Evolutionary conservation across 53 echinoderm and acorn worm genomes (phyloP), one percentile per base, ranked within the genome.

Genomic region (Holothuria leucospilota): DNA sequence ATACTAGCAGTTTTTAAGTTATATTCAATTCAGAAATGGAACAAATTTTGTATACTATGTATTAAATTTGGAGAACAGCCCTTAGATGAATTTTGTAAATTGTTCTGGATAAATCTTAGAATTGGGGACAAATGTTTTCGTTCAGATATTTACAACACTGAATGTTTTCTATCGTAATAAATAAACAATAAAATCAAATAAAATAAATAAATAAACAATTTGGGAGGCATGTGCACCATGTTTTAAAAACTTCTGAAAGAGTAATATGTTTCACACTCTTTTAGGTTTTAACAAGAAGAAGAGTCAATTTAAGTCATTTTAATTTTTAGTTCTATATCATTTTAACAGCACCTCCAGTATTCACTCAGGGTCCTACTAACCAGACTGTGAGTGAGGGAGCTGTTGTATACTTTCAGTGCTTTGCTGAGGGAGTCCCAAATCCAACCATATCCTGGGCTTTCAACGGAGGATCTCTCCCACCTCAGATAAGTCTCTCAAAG

Each of bases 381-480:
- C 86, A 93, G 59, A 98, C 95, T 0, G 98, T 90, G 41, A 88
- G 90, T 59, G 86, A 98, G 82, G 89, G 90, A 20, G 89, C 90
- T 46, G 90, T 95, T 5, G 93, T 95, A 20, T 82, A 69, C 85
- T 95, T 98, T 69, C 82, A 86, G 27, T 98, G 98, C 71, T 71
- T 91, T n/a, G 98, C 98, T 5, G 78, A 73, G 0, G 98, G 93
- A 28, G 85, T 85, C 12, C 98, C 98, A 39, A 14, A 34, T 20
- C 95, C 98, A 1, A 82, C 90, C 68, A 59, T 95, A 30, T 74
- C 84, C 13, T 98, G 98, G 98, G 73, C 71, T 46, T 95, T 91
- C 78, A 90, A 98, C 52, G 86, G 87, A 46, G 92, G 93, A 25
- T 89, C 93, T 13, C 81, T 98, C 13, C 95, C 95, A 18, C 63